Base-by-base conservation (phyloP, 2,113 vertebrate species). In the Alexandromys fortis region DNA sequence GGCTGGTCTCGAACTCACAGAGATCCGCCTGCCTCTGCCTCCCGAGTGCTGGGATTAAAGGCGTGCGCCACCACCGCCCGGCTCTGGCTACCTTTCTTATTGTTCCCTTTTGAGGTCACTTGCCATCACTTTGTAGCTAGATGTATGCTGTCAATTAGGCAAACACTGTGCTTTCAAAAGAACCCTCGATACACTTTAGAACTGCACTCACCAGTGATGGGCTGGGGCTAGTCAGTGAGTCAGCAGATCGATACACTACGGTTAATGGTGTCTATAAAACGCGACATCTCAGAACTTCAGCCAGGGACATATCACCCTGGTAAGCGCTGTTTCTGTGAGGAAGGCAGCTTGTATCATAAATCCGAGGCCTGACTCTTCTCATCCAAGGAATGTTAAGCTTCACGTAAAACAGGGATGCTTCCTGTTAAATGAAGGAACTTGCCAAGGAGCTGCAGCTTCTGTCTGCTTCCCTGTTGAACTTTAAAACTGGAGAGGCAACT, bases 391-490 rank as follows among this genome's bases (percentile, higher is more conserved):
- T 70, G 93, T 94, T 90, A 49, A 77, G 90, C 90, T 93, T 90
- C 81, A 68, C 68, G 75, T 79, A 91, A 95, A 95, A 88, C 47
- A 61, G 90, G 86, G 85, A 73, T 89, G 91, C 68, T 95, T 97
- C 97, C 94, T 89, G 61, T 97, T 89, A 21, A 73, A 86, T 61
- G 83, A 13, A 83, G 33, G 49, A 63, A 30, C 78, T 90, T 97
- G 97, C 97, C 96, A 97, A 92, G 93, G 82, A 97, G 67, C 89
- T 94, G 94, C 91, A 94, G 73, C 96, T 97, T 93, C 97, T 98
- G 97, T 94, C 97, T 97, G 89, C 85, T 97, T 97, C 96, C 97
- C 95, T 95, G 96, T 26, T 97, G 97, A 97, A 97, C 97, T 98
- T 97, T 98, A 92, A 91, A 96, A 97, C 63, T 68, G 9, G 95